Percentiles rank a stretch among this genome's conserved stretches.
phyloP scores from a whole-genome alignment of 2,113 vertebrate species.

The Amphilophus citrinellus region DNA sequence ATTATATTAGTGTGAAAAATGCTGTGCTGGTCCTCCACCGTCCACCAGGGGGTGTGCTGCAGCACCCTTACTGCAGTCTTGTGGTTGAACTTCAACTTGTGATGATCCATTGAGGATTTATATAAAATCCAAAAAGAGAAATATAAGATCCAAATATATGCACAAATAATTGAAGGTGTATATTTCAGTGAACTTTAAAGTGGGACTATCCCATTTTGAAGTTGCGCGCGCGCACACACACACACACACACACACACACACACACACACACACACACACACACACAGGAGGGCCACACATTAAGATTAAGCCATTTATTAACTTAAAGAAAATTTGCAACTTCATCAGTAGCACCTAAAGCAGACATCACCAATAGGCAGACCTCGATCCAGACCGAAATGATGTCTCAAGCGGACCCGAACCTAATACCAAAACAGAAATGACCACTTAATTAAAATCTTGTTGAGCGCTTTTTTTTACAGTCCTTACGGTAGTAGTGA shows the following conservation, averaged over 20 bases:
- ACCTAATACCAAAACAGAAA: no score
- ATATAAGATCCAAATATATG: neutral
- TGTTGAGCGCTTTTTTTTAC: no score
- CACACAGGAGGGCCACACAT: neutral
- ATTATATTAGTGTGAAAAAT: neutral
- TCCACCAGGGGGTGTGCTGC: neutral
- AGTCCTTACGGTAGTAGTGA: no score
- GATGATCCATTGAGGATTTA: neutral
- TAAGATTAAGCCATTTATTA: neutral
- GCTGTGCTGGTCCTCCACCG: accelerated
- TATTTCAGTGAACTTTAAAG: no score
- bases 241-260: no score
- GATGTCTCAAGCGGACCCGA: no score
- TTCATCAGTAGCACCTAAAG: neutral
- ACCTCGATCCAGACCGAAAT: no score
- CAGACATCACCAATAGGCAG: no score
- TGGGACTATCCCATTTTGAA: neutral
- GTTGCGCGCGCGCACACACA: no score
- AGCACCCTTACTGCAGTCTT: neutral
- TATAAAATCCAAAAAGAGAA: neutral
- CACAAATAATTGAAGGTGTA: neutral
- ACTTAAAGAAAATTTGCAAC: neutral
- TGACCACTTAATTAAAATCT: no score
- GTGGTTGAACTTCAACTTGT: neutral
- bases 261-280: no score